Base-by-base conservation (phyloP, 2,113 vertebrate species). In the Oryzias woworae region DNA sequence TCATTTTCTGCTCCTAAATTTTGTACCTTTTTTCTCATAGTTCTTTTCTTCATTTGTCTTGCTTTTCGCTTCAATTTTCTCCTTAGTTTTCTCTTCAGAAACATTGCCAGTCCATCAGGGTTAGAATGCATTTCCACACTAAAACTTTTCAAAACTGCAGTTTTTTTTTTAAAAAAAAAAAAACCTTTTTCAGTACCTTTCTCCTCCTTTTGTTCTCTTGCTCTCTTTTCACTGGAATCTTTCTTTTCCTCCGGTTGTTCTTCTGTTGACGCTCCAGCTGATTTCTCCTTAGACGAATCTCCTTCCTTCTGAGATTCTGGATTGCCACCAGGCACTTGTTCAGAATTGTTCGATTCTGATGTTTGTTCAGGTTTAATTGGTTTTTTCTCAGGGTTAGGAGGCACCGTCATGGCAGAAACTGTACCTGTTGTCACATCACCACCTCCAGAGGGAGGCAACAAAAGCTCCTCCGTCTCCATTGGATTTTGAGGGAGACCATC, bases 11-110 rank as follows among this genome's bases (percentile, higher is more conserved):
- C 22, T 20, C 12, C 36, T 36, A 36, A 36, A 3, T 44, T 14
- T 48, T 62, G 13, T 89, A 91, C 90, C 89, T 91, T 90, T 89
- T 59, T 81, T 89, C 67, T 85, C 87, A n/a, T 85, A 85, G 17
- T 43, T 62, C 75, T 87, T 90, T 0, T 85, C 83, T 7, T 80
- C 61, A 70, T 83, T 84, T 43, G 71, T 54, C 51, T 74, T 57
- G 14, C 16, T 45, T 26, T 63, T 47, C 3, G 57, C 41, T 56
- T 72, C 53, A 5, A 15, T 16, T 58, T 67, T 47, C 6, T 66
- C 14, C n/a, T 66, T 67, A 4, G 3, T 49, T 56, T 56, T 43
- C 20, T 62, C n/a, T 46, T 60, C 74, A 47, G 53, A 59, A 18
- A 78, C 62, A 62, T 52, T 57, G 23, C 44, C 67, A 83, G 67